Evolutionary conservation across 2,888 invertebrate genomes (phyloP).

Genomic region (Ormyrus nitidulus): DNA sequence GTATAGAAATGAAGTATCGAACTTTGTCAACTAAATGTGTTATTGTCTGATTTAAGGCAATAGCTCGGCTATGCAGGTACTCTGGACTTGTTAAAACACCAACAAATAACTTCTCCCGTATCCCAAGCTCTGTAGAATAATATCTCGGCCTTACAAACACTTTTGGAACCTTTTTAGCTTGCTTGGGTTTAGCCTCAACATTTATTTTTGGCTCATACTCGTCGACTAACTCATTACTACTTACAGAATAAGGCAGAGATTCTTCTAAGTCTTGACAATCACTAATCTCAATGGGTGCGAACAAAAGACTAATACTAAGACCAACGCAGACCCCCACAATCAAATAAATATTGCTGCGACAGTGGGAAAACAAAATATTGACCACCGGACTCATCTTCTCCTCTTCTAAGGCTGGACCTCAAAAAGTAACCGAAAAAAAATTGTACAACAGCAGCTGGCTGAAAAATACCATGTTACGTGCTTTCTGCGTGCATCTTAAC

Average conservation of each 20-base stretch:
- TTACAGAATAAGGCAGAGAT: constrained; percentile 58
- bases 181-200: constrained; percentile 74
- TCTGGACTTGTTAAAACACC: constrained; percentile 89
- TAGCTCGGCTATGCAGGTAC: constrained; percentile 83
- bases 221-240: constrained; percentile 65
- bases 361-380: constrained; percentile 67
- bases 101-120: constrained; percentile 91
- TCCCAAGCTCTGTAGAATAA: constrained; percentile 96
- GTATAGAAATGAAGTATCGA: constrained; percentile 84
- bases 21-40: constrained; percentile 89
- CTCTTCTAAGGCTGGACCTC: neutral
- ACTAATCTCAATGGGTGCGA: constrained; percentile 76
- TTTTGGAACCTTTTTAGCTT: constrained; percentile 77
- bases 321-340: constrained; percentile 79
- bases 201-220: constrained; percentile 76
- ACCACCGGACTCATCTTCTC: constrained; percentile 60
- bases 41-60: constrained; percentile 93
- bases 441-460: constrained; percentile 52
- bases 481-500: neutral
- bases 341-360: constrained; percentile 78
- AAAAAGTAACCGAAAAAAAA: constrained; percentile 28
- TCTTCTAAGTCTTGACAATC: constrained; percentile 61
- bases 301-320: constrained; percentile 77
- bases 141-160: constrained; percentile 90
- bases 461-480: constrained; percentile 55